Evolutionary conservation across 2,888 invertebrate genomes (phyloP).

Genomic region (Ochropacha duplaris): DNA sequence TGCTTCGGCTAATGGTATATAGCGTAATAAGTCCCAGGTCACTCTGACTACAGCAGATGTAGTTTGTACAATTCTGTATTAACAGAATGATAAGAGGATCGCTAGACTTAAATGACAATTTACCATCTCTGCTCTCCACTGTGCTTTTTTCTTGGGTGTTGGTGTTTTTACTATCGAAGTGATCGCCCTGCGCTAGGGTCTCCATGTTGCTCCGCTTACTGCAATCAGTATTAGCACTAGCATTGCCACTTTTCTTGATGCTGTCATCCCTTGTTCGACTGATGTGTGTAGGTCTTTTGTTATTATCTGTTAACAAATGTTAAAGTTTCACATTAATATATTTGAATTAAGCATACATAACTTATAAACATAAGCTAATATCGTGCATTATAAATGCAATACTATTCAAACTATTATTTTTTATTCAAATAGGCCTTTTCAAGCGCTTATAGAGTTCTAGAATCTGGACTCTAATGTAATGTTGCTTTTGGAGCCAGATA

Average conservation of each 20-base stretch:
- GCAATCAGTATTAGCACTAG: conserved; percentile 60
- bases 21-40: too few species aligned
- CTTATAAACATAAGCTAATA: too few species aligned
- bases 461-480: too few species aligned
- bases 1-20: too few species aligned
- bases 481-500: too few species aligned
- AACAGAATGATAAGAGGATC: too few species aligned
- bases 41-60: too few species aligned
- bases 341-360: background rate
- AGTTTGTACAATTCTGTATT: too few species aligned
- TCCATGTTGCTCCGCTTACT: conserved; percentile 74
- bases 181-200: conserved; percentile 74
- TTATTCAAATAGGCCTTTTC: too few species aligned
- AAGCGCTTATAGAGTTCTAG: too few species aligned
- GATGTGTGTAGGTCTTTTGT: conserved; percentile 64
- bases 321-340: conserved; percentile 6
- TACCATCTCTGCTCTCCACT: conserved; percentile 64
- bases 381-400: too few species aligned
- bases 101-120: conserved; percentile 3
- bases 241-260: conserved; percentile 71
- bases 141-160: conserved; percentile 60
- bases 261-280: conserved; percentile 76
- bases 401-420: too few species aligned
- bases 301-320: conserved; percentile 56
- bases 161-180: conserved; percentile 70